A percentile compares a stretch with the other conserved stretches of the same genome.
Conservation (phyloP, 1,140 invertebrate species). For the Lepidurus arcticus region DNA sequence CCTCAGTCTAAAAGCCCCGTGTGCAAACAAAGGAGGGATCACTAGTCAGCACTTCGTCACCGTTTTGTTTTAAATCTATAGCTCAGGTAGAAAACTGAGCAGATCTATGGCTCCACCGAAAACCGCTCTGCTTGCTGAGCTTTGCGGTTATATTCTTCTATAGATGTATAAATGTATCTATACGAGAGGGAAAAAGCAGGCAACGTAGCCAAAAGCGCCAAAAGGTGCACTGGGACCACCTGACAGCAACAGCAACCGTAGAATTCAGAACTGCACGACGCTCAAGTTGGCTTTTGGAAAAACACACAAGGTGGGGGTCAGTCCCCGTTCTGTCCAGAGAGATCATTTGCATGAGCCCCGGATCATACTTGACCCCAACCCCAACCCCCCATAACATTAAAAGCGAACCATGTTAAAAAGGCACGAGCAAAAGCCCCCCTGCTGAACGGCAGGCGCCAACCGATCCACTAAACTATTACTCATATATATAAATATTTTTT, state of each 20-base stretch:
- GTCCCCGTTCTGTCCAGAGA: neutral
- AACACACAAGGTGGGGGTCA: neutral
- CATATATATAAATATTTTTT: neutral
- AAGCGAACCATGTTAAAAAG: neutral
- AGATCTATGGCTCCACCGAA: neutral
- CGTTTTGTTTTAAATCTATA: neutral
- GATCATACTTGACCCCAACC: neutral
- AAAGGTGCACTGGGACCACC: neutral
- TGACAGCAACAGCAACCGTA: neutral
- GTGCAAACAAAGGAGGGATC: conserved; percentile 21
- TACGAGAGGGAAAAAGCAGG: too few relatives aligned
- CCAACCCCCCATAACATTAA: neutral
- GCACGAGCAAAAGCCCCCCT: neutral
- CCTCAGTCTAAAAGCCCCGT: conserved; percentile 7
- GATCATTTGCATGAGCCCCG: conserved; percentile 2
- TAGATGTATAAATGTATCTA: too few relatives aligned
- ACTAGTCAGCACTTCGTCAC: conserved; percentile 12
- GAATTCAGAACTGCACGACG: neutral
- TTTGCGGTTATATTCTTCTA: too few relatives aligned
- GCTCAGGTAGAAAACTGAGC: neutral
- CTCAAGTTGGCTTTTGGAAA: neutral
- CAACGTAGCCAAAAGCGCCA: neutral
- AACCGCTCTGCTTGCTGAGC: neutral
- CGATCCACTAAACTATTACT: conserved; percentile 19
- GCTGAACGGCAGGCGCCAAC: conserved; percentile 16